phyloP scores from a whole-genome alignment of 2,113 vertebrate genomes.

The Silurus glanis region DNA sequence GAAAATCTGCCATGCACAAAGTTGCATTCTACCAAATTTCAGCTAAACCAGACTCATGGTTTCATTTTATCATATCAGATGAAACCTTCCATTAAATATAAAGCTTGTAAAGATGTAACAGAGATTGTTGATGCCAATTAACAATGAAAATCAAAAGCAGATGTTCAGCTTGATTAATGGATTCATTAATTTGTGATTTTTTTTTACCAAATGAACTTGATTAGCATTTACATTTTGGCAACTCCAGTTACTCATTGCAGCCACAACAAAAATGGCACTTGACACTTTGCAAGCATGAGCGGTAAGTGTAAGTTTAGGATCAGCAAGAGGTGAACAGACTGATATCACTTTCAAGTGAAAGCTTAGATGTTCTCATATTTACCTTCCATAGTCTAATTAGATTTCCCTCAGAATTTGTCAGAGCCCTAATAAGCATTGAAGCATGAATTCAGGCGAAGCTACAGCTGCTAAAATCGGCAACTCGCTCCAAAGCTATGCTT shows the following conservation, averaged over 20 bases:
- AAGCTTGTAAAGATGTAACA: neutral
- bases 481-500: neutral
- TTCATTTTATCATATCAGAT: neutral
- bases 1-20: no score
- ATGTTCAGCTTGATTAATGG: neutral
- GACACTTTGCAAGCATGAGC: neutral
- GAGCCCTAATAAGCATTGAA: neutral
- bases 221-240: neutral
- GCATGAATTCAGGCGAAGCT: neutral
- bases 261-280: neutral
- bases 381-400: neutral
- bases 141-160: neutral
- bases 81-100: neutral
- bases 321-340: neutral
- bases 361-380: neutral
- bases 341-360: neutral
- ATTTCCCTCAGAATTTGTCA: neutral
- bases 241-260: neutral
- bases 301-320: neutral
- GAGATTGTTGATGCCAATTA: neutral
- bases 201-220: neutral
- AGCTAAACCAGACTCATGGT: neutral
- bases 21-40: no score
- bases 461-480: neutral
- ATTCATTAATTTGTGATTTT: neutral